Evolutionary conservation across 2,113 vertebrate genomes (phyloP), one percentile per base, ranked within the genome.

Genomic region (Hyla sarda): DNA sequence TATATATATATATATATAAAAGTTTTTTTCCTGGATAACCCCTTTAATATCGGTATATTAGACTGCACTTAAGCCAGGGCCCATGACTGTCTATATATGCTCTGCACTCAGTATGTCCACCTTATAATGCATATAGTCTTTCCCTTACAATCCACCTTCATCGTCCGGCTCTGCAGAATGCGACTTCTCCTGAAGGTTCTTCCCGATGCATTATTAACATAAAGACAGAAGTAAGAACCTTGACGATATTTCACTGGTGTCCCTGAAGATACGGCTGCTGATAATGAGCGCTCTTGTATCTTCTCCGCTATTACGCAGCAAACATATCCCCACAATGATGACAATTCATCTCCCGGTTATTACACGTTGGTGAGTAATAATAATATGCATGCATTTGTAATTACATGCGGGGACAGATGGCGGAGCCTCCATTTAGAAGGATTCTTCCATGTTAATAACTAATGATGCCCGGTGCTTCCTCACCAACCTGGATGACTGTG

Each of bases 381-480:
- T 77, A 67, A 69, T 52, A 85, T 69, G 58, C 83, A 62, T 50
- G 58, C 83, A 85, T 85, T 85, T 65, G 72, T 77, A 85, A 85
- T 85, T 85, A 77, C 83, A 77, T 67, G 74, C 83, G 21, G 28
- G 83, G 74, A 85, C 83, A 85, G 83, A 85, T 85, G 83, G 83
- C 10, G 56, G 21, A 47, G 28, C 58, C 67, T 74, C 34, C 83
- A 78, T 67, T 85, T 65, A 52, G 45, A 78, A 85, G 78, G 58
- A 85, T 85, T 85, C 74, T 52, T 54, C 74, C 83, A 77, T 67
- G 37, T 77, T 52, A 78, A 67, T 78, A 67, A 78, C 83, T 67
- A 85, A 85, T 78, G 73, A 78, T 52, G 25, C 83, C 58, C 83
- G 77, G 5, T 54, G 73, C 76, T 76, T 76, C 45, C 56, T 34